Evolutionary conservation across 2,797 vertebrate genomes (phyloP).

Genomic region (Otus scops): DNA sequence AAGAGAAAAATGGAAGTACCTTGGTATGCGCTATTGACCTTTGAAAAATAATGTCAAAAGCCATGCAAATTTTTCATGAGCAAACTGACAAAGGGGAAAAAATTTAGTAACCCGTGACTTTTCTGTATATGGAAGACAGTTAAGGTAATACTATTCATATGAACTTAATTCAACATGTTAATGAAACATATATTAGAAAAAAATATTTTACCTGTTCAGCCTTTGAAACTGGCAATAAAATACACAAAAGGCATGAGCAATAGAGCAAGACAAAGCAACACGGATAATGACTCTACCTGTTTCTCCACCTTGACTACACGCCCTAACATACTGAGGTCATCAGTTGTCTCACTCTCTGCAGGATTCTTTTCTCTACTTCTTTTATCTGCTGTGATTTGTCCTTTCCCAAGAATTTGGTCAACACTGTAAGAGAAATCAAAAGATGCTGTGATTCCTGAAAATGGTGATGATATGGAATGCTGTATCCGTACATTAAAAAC

Average conservation of each 20-base stretch:
- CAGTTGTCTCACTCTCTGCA: conserved; percentile 87
- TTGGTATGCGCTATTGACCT: neutral
- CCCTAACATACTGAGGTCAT: conserved; percentile 96
- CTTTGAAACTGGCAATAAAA: neutral
- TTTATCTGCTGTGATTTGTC: conserved; percentile 93
- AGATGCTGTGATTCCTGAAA: neutral
- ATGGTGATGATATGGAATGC: neutral
- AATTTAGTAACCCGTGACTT: neutral
- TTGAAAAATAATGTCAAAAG: neutral
- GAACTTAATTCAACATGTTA: neutral
- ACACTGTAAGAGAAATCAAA: conserved; percentile 80
- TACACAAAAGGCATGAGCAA: neutral
- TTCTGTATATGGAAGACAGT: neutral
- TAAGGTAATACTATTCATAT: neutral
- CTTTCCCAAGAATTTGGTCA: conserved; percentile 97
- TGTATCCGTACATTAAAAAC: neutral
- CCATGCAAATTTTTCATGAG: neutral
- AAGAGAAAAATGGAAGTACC: neutral
- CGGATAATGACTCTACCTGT: conserved; percentile 80
- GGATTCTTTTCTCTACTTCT: conserved; percentile 91
- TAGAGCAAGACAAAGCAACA: neutral
- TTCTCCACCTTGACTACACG: conserved; percentile 97
- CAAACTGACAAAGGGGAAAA: neutral
- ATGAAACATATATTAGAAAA: neutral
- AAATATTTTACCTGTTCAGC: neutral